Evolutionary conservation across 2,797 vertebrate genomes (phyloP).

Genomic region (Mastacembelus armatus): DNA sequence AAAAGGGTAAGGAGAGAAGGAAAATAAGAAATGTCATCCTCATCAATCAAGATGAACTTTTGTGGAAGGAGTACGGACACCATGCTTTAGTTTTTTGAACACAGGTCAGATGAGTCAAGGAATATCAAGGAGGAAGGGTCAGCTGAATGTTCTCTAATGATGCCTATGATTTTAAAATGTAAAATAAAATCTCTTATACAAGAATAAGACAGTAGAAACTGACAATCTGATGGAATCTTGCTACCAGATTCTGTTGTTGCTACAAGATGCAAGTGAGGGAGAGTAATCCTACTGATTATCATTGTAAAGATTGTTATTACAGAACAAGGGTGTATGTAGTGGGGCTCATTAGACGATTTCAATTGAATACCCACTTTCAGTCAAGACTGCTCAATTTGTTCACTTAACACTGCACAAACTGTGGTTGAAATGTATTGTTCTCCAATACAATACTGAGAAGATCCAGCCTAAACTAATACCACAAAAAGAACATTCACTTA

Average conservation of each 20-base stretch:
- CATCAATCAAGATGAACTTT: slow-evolving; percentile 51
- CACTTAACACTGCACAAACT: slow-evolving; percentile 49
- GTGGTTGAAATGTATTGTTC: not conserved
- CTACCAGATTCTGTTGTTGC: slow-evolving; percentile 35
- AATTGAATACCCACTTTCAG: slow-evolving; percentile 38
- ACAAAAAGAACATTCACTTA: not conserved
- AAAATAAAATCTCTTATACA: too few species aligned
- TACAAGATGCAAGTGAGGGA: slow-evolving; percentile 44
- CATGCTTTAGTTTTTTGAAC: slow-evolving; percentile 11
- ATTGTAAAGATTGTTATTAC: slow-evolving; percentile 45
- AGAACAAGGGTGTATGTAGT: slow-evolving; percentile 34
- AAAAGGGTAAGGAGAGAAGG: slow-evolving; percentile 16
- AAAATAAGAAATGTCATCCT: slow-evolving; percentile 57
- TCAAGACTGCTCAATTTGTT: slow-evolving; percentile 44
- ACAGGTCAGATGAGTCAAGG: slow-evolving; percentile 13
- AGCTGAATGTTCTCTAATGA: slow-evolving; percentile 18
- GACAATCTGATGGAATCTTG: slow-evolving; percentile 32
- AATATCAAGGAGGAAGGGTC: slow-evolving; percentile 17
- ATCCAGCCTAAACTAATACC: slow-evolving; percentile 1
- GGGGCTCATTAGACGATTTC: slow-evolving; percentile 44
- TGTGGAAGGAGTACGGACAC: slow-evolving; percentile 10
- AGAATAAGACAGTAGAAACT: slow-evolving; percentile 40
- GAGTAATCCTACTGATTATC: slow-evolving; percentile 65
- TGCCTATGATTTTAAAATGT: not conserved
- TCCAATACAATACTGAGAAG: slow-evolving; percentile 9